phyloP scores from a whole-genome alignment of 2,113 vertebrate species.

The Carettochelys insculpta region DNA sequence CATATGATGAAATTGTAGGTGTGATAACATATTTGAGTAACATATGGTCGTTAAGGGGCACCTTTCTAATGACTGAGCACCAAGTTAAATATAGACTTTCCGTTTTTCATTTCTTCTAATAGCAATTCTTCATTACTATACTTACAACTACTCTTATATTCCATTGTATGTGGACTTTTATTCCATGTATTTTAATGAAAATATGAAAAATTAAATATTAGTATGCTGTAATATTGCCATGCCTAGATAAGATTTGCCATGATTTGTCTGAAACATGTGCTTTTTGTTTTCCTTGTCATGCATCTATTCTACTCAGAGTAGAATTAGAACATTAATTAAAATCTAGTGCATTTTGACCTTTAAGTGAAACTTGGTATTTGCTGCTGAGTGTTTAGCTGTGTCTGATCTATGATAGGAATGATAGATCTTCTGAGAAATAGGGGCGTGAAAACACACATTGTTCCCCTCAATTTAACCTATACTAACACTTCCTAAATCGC shows the following conservation, averaged over 20 bases:
- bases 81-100: conserved; percentile 81
- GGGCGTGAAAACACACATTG: background rate
- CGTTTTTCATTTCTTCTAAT: conserved; percentile 72
- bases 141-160: conserved; percentile 67
- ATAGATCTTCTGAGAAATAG: background rate
- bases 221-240: background rate
- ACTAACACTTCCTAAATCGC: background rate
- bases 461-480: background rate
- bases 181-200: conserved; percentile 44
- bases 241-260: background rate
- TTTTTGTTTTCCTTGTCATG: background rate
- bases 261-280: background rate
- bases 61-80: conserved; percentile 85
- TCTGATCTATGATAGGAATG: background rate
- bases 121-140: conserved; percentile 73
- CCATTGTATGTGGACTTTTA: background rate
- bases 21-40: conserved; percentile 87
- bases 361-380: background rate
- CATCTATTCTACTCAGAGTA: background rate
- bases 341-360: background rate
- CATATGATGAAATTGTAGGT: conserved; percentile 86
- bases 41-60: conserved; percentile 85
- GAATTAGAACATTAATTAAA: background rate
- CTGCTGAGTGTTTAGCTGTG: background rate
- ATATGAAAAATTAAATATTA: background rate